Base-by-base conservation (phyloP, 1,140 invertebrate species). In the Sarcophaga bullata region DNA sequence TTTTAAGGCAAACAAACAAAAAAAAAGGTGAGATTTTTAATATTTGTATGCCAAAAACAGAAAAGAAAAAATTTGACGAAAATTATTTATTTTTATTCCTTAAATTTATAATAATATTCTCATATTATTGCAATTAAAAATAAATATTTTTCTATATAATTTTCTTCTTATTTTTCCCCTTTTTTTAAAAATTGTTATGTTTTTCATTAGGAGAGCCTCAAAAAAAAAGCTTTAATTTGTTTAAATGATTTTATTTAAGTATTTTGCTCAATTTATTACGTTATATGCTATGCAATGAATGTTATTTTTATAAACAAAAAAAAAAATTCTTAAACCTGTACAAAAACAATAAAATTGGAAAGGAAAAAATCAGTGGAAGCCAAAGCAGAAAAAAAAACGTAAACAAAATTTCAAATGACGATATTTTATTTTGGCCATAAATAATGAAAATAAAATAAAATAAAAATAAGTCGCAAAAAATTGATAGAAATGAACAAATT, bases 11-110 rank as follows among this genome's bases (percentile, higher is more conserved):
- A 68, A 19, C 17, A 68, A 52, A 52, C 1, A 52, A 52, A 52
- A 10, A 52, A 52, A 68, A 68, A 68, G 62, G 62, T 68, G 62
- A 68, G 17, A 68, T 68, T 68, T 68, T 68, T 68, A 68, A 68
- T 68, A 68, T 68, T 68, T 68, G 62, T 25, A 9, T 68, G 62
- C 62, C 62, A 68, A 68, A 68, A 68, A 68, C 7, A 68, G n/a
- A 19, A n/a, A n/a, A 37, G 25, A 37, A 37, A 37, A 37, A 37
- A 37, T 37, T 37, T 37, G 1, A 37, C 25, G n/a, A 37, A 37
- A 37, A 2, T 37, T 37, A 2, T 37, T 37, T 37, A 37, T 37
- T 37, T 37, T 37, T 37, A 37, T 37, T 37, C 25, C 4, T 37
- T 37, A 37, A 37, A 37, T 37, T 37, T 37, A 2, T 37, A 37